Evolutionary conservation across 2,113 vertebrate species (phyloP), one percentile per base, ranked within the genome.

Genomic region (Syrmaticus mikado): DNA sequence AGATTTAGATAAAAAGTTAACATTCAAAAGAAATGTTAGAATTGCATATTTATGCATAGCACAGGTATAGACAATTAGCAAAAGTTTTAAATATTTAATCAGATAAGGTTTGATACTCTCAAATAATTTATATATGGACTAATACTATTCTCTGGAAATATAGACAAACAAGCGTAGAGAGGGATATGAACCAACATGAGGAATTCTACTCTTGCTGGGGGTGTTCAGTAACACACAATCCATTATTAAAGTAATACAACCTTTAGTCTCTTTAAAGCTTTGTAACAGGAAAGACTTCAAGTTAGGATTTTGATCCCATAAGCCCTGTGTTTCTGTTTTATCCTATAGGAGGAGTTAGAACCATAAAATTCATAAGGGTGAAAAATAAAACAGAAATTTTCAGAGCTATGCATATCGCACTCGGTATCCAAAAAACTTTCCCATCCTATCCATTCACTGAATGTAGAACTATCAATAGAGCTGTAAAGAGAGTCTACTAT

Each of bases 401-500:
- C 53, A 55, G 50, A 60, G 11, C 5, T 50, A 19, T 53, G 11
- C 11, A 71, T 32, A 70, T 4, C 57, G n/a, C 7, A 67, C 18
- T 64, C 32, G 74, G 13, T 4, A 5, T 21, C 14, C 58, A 82
- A 20, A 36, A 3, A 80, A 28, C 10, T 32, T 75, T 50, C 8
- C 40, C 86, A 20, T 38, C 25, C 32, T n/a, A 27, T 25, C 5
- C 27, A 40, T 36, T 81, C 43, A 74, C 8, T 38, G 19, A 67
- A 55, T 4, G 2, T 12, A 80, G 30, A 62, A 48, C 5, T 65
- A 82, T 17, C 53, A 79, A 34, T 5, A 62, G 10, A 84, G 8
- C 4, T 65, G 3, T 18, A 77, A 84, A 84, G 4, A 71, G 11
- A 61, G 72, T 0, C 0, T 52, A 24, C n/a, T 66, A 6, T 17